These are phyloP conservation scores for Cryptotis parvus DNA, from an alignment of 2,113 vertebrate genomes.

Conservation along the genomic window DNA sequence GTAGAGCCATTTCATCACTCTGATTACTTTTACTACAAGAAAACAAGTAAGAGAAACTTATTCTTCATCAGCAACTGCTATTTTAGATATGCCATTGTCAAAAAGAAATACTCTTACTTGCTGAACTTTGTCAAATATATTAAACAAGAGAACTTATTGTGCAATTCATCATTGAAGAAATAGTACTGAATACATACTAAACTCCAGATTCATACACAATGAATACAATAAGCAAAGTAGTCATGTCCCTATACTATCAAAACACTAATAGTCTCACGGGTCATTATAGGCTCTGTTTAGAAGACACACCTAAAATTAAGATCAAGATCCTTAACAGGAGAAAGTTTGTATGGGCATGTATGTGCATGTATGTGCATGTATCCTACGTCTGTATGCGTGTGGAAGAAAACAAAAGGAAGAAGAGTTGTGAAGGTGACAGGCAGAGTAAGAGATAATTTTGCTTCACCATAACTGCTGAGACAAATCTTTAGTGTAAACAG, in stretches of 20 bases:
- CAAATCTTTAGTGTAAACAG: not conserved
- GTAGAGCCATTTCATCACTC: not conserved
- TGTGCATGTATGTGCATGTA: no score
- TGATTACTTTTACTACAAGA: not conserved
- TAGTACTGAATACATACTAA: not conserved
- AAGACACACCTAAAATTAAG: not conserved
- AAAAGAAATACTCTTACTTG: not conserved
- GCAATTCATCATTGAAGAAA: not conserved
- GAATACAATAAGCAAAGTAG: not conserved
- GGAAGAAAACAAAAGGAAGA: not conserved
- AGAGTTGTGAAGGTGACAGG: not conserved
- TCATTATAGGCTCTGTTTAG: not conserved
- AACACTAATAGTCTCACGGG: not conserved
- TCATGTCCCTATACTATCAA: not conserved
- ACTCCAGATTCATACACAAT: not conserved
- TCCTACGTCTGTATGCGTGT: not conserved
- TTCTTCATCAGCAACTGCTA: conserved; percentile 12
- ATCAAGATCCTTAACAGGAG: not conserved
- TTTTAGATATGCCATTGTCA: not conserved
- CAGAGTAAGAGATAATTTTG: not conserved
- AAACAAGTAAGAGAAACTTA: not conserved
- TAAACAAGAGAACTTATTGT: conserved; percentile 5
- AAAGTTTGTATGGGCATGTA: not conserved
- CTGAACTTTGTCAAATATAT: not conserved
- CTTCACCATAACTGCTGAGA: not conserved